phyloP scores from a whole-genome alignment of 2,113 vertebrate species.

The Synchiropus splendidus region DNA sequence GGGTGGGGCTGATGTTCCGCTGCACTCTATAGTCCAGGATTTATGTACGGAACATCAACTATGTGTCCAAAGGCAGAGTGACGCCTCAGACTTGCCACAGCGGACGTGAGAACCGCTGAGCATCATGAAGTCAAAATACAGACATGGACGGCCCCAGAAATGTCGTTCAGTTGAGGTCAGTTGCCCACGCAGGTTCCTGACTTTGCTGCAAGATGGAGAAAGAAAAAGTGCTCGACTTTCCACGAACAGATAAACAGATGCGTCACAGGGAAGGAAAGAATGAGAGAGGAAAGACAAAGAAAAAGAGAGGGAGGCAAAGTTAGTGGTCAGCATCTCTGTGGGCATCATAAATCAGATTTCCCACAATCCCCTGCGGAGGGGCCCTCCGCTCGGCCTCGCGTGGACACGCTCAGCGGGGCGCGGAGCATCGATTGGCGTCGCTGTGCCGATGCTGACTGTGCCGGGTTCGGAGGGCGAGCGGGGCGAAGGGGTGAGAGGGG shows the following conservation, averaged over 20 bases:
- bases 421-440: constrained; percentile 72
- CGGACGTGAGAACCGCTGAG: too few relatives aligned
- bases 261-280: constrained; percentile 17
- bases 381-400: constrained; percentile 60
- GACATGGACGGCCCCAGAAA: too few relatives aligned
- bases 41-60: too few relatives aligned
- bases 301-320: constrained; percentile 47
- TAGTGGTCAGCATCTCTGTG: constrained; percentile 70
- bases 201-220: too few relatives aligned
- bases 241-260: constrained; percentile 43
- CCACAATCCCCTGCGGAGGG: constrained; percentile 71
- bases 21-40: too few relatives aligned
- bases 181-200: too few relatives aligned
- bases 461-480: constrained; percentile 56
- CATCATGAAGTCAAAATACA: too few relatives aligned
- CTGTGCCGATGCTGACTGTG: constrained; percentile 66
- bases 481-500: constrained; percentile 30
- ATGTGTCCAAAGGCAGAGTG: too few relatives aligned
- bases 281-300: constrained; percentile 40
- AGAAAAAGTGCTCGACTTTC: constrained; percentile 24
- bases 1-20: too few relatives aligned
- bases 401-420: constrained; percentile 71
- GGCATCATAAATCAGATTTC: constrained; percentile 77
- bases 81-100: too few relatives aligned
- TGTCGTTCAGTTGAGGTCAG: too few relatives aligned